Evolutionary conservation across 2,888 invertebrate species (phyloP).

Genomic region (Cheilosia scutellata): DNA sequence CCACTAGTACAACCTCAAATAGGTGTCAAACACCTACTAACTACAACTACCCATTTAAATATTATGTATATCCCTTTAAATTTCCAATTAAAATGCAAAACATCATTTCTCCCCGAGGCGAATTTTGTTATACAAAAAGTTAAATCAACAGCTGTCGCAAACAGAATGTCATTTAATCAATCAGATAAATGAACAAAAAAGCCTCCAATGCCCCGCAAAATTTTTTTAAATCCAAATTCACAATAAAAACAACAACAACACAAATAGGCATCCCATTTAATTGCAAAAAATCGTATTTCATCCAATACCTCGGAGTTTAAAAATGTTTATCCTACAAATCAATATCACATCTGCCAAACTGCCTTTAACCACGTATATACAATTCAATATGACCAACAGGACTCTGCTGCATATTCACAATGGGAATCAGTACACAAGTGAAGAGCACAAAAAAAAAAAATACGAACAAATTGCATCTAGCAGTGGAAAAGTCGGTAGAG

Average conservation of each 20-base stretch:
- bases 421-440: conserved; percentile 29
- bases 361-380: conserved; percentile 66
- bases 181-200: conserved; percentile 11
- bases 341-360: conserved; percentile 61
- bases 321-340: conserved; percentile 63
- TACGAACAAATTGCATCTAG: conserved; percentile 34
- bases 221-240: conserved; percentile 36
- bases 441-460: not conserved
- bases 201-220: not conserved
- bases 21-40: no score
- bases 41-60: no score
- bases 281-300: conserved; percentile 20
- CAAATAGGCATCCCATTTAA: conserved; percentile 10
- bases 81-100: conserved; percentile 35
- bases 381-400: conserved; percentile 55
- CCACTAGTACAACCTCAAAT: no score
- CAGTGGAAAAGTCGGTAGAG: conserved; percentile 25
- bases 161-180: conserved; percentile 59
- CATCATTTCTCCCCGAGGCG: not conserved
- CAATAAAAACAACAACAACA: conserved; percentile 26
- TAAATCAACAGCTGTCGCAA: conserved; percentile 55
- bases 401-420: conserved; percentile 59
- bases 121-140: conserved; percentile 1
- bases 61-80: not conserved
- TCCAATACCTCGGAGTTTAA: not conserved